Conservation (phyloP, 2,113 vertebrate species). For the Laticauda colubrina region DNA sequence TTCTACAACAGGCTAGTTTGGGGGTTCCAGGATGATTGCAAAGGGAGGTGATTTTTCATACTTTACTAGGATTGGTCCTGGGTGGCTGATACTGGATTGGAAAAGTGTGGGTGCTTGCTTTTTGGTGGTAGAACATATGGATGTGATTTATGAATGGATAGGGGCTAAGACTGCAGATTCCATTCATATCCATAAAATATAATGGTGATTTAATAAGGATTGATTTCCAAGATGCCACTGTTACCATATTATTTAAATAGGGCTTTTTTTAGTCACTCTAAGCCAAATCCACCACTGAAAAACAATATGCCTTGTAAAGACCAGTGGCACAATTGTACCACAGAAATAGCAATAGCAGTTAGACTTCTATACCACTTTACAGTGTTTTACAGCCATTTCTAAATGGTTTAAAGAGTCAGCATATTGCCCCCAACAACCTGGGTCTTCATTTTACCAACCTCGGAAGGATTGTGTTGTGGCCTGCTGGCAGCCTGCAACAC, state of each 20-base stretch:
- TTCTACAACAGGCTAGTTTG: neutral
- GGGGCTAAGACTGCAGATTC: neutral
- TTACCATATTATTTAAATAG: neutral
- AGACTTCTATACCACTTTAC: too few species aligned
- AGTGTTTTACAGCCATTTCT: too few species aligned
- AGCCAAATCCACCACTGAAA: neutral
- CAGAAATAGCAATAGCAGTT: neutral
- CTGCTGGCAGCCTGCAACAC: too few species aligned
- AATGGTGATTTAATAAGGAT: neutral
- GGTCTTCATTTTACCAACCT: too few species aligned
- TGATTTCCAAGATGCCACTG: neutral
- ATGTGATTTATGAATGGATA: neutral
- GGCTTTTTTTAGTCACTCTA: neutral
- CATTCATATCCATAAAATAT: neutral
- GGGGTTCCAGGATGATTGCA: neutral
- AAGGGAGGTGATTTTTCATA: neutral
- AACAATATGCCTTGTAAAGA: neutral
- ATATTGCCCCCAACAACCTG: too few species aligned
- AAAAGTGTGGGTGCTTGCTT: neutral
- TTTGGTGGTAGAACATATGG: neutral
- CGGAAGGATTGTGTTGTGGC: too few species aligned
- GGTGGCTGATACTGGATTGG: neutral
- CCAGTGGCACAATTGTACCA: neutral
- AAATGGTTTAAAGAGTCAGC: too few species aligned
- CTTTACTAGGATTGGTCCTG: neutral